Evolutionary conservation across 2,113 vertebrate genomes (phyloP), one percentile per base, ranked within the genome.

Genomic region (Pipra filicauda): DNA sequence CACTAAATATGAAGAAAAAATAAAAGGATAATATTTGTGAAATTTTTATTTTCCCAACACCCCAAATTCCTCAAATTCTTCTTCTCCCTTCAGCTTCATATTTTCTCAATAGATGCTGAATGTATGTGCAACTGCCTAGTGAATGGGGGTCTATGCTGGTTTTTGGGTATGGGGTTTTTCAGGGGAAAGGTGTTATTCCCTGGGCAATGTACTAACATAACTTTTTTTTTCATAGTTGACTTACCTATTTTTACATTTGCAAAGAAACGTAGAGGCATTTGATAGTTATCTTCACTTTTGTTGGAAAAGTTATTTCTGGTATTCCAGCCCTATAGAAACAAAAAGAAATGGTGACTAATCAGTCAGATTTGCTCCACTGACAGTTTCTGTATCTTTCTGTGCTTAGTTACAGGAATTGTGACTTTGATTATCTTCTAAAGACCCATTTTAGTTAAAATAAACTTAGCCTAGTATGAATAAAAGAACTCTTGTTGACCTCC

Each of bases 81-180:
- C 8, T 48, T 72, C 57, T 77, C 13, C 8, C 7, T 54, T 43
- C 14, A 39, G 5, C 11, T 19, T 4, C 30, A 51, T 10, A 43
- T 79, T 78, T 88, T 15, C 14, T 30, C 8, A 65, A 26, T 55
- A 51, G 28, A 51, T 39, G 18, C 2, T 1, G 0, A 81, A 74
- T n/a, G 3, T 14, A 7, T 10, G 3, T 66, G 16, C 31, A 57
- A 33, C 31, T 48, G 18, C 28, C 23, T 33, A n/a, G 16, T 18
- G 15, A 58, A 87, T 84, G 57, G 10, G 2, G 1, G 15, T 39
- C 9, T 4, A 4, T 19, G 6, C 2, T 37, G 26, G 1, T 44
- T 82, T 61, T 4, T 20, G 5, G 5, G 1, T 17, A 75, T 74
- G 19, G 19, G 24, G 2, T 8, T 67, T 64, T 80, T 77, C 44